Base-by-base conservation (phyloP, 1,140 invertebrate genomes). In the Schlechtendalia chinensis region DNA sequence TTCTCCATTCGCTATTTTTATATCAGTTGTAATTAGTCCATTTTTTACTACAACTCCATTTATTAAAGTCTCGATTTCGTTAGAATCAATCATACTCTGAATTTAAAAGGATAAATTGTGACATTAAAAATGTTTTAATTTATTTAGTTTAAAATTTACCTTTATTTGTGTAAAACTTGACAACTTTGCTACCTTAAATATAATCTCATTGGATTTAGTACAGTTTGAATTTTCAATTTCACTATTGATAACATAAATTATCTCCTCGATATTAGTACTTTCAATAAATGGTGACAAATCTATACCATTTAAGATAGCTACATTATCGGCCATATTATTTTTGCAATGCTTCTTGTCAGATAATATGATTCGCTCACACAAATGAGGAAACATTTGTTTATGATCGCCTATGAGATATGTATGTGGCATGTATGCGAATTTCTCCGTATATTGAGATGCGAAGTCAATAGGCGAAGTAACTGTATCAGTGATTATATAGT, bases 341-440 rank as follows among this genome's bases (percentile, higher is more conserved):
- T 82, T 83, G 24, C 39, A 19, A 8, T 84, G 85, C 81, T 87
- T 86, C 84, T 89, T 92, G 83, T 93, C 92, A 54, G 91, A 91
- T 1, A 96, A 86, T 83, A 98, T 94, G 0, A 97, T 87, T 67
- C 96, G 88, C 85, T 96, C 94, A 83, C 94, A 95, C 29, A 99
- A 87, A 89, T 99, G 97, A 14, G 96, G 96, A 86, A 99, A 98
- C 98, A 99, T 99, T 88, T 99, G 95, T 84, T 91, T 93, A 85
- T 99, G 98, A 88, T 99, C 98, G 1, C 98, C 98, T 84, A 99
- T 93, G 86, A 99, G 99, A 86, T 98, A 99, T 19, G 98, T 99
- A 84, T 96, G 90, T 1, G 96, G 95, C 97, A 99, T 99, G 85
- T 94, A 98, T 0, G 96, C 97, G 75, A 99, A 88, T 86, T 99